Percentiles rank a stretch among this genome's conserved stretches.
These are phyloP conservation scores for Ichneumon xanthorius DNA, from an alignment of 2,888 invertebrate species.

Conservation along the genomic window DNA sequence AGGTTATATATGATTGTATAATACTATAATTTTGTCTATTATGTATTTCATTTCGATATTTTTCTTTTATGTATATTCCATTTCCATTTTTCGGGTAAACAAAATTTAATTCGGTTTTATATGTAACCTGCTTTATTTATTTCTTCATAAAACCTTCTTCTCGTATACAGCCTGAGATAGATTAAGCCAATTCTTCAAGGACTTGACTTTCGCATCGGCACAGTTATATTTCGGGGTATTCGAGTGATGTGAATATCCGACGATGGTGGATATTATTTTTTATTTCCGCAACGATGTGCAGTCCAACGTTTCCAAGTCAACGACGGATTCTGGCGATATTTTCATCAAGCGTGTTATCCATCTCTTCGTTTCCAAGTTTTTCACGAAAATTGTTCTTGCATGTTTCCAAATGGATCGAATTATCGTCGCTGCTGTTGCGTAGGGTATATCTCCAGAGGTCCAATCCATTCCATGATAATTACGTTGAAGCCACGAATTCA, in stretches of 20 bases:
- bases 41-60: too few relatives aligned
- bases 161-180: too few relatives aligned
- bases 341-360: background rate
- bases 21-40: too few relatives aligned
- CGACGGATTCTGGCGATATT: background rate
- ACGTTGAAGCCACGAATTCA: background rate
- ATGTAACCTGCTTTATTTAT: too few relatives aligned
- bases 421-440: slow-evolving; percentile 2
- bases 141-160: too few relatives aligned
- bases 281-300: slow-evolving; percentile 5
- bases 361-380: slow-evolving; percentile 21
- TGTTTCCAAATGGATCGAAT: slow-evolving; percentile 18
- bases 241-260: background rate
- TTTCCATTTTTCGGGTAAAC: too few relatives aligned
- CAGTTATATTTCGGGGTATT: background rate
- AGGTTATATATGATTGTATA: too few relatives aligned
- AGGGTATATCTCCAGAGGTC: slow-evolving; percentile 24
- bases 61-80: too few relatives aligned
- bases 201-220: background rate
- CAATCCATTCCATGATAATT: background rate
- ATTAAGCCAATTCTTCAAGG: too few relatives aligned
- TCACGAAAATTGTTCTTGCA: slow-evolving; percentile 31
- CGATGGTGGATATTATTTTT: background rate
- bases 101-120: too few relatives aligned
- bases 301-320: background rate